Conservation (phyloP, 2,888 invertebrate species). For the Cephus pulcher region DNA sequence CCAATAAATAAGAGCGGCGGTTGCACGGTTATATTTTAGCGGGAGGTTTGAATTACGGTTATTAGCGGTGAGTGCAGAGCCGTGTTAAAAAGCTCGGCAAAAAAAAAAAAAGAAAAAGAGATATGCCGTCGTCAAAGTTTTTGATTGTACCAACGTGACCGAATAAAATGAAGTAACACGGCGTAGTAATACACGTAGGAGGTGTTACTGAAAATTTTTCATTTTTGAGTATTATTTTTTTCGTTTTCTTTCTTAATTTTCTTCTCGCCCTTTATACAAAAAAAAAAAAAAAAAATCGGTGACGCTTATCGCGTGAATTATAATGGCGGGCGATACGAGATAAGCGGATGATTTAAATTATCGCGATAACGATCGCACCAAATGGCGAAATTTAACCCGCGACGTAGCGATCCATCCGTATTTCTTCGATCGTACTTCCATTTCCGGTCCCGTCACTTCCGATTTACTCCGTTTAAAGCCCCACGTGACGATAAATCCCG, state of each 20-base stretch:
- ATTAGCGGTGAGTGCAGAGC: background rate
- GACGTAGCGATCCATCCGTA: background rate
- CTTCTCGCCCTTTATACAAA: background rate
- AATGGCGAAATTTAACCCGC: background rate
- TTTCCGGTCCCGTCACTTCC: constrained; percentile 1
- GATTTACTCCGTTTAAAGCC: background rate
- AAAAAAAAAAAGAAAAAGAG: background rate
- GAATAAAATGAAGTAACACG: background rate
- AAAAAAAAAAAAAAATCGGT: background rate
- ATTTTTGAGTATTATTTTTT: background rate
- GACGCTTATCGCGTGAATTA: background rate
- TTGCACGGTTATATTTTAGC: background rate
- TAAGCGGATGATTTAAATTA: background rate
- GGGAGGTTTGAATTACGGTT: background rate
- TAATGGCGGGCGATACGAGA: background rate
- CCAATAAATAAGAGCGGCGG: background rate
- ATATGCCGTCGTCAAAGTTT: background rate
- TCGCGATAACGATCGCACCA: background rate
- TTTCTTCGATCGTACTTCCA: background rate
- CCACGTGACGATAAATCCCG: background rate
- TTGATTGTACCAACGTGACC: background rate
- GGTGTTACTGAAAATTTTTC: background rate
- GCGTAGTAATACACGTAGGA: background rate
- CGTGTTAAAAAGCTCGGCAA: background rate
- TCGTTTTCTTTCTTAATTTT: no score